Conservation (phyloP, 1,140 invertebrate species). For the Triops longicaudatus region DNA sequence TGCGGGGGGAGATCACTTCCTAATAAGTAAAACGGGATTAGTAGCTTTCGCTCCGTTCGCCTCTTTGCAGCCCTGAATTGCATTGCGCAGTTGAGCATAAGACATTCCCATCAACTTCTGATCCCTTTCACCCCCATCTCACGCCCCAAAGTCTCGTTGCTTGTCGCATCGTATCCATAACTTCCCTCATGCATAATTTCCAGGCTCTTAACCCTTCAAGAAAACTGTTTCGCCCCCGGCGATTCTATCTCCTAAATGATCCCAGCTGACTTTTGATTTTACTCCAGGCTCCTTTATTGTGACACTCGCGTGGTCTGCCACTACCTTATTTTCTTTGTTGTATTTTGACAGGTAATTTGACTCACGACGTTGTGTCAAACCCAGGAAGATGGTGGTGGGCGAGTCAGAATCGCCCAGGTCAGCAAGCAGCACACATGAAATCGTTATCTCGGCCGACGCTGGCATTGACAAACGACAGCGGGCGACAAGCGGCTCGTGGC, state of each 20-base stretch:
- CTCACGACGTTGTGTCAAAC: neutral
- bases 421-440: neutral
- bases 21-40: neutral
- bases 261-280: neutral
- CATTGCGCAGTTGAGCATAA: neutral
- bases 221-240: neutral
- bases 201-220: slow-evolving; percentile 5
- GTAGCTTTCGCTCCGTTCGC: neutral
- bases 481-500: neutral
- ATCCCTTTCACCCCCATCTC: neutral
- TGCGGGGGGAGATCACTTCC: neutral
- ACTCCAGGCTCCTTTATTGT: neutral
- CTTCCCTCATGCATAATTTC: neutral
- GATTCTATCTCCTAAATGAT: too few relatives aligned
- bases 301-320: neutral
- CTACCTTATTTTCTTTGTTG: neutral
- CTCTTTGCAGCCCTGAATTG: neutral
- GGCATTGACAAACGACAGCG: slow-evolving; percentile 3
- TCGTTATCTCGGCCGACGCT: neutral
- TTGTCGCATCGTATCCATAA: neutral
- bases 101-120: neutral
- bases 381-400: neutral
- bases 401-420: neutral
- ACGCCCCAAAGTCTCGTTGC: neutral
- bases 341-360: neutral